Evolutionary conservation across 2,888 invertebrate species (phyloP).

Genomic region (Orgyia antiqua): DNA sequence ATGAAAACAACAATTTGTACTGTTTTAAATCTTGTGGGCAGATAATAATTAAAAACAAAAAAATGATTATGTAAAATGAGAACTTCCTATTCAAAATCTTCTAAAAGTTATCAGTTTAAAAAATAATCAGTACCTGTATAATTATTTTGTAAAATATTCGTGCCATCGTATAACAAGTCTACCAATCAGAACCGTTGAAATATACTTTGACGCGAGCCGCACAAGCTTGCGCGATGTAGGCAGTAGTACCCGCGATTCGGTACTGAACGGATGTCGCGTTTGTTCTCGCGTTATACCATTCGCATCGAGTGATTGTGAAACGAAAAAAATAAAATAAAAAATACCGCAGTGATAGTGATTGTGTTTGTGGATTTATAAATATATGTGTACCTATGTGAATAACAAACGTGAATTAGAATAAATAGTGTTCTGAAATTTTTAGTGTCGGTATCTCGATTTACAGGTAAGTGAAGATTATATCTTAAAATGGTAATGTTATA

Average conservation of each 20-base stretch:
- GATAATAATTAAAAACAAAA: too few species aligned
- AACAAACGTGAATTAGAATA: conserved; percentile 33
- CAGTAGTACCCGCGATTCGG: conserved; percentile 54
- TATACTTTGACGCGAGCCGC: conserved; percentile 53
- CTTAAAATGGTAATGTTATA: conserved; percentile 19
- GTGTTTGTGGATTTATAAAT: conserved; percentile 45
- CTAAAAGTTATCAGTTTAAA: too few species aligned
- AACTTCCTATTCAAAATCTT: too few species aligned
- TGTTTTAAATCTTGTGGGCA: too few species aligned
- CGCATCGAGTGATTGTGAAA: conserved; percentile 53
- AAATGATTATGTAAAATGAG: too few species aligned
- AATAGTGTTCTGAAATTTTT: neutral
- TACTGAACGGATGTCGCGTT: conserved; percentile 42
- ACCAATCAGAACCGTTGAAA: conserved; percentile 36
- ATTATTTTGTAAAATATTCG: neutral
- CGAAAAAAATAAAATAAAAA: conserved; percentile 39
- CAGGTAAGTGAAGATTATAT: conserved; percentile 33
- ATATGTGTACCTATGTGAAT: conserved; percentile 49
- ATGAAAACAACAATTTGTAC: too few species aligned
- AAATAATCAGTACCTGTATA: too few species aligned
- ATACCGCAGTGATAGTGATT: conserved; percentile 42
- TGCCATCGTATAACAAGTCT: conserved; percentile 44
- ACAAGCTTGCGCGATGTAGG: conserved; percentile 59
- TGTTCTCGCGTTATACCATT: conserved; percentile 18
- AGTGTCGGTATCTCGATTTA: conserved; percentile 23